These are phyloP conservation scores for Biston stratarius DNA, from an alignment of 2,888 invertebrate genomes.

Conservation along the genomic window DNA sequence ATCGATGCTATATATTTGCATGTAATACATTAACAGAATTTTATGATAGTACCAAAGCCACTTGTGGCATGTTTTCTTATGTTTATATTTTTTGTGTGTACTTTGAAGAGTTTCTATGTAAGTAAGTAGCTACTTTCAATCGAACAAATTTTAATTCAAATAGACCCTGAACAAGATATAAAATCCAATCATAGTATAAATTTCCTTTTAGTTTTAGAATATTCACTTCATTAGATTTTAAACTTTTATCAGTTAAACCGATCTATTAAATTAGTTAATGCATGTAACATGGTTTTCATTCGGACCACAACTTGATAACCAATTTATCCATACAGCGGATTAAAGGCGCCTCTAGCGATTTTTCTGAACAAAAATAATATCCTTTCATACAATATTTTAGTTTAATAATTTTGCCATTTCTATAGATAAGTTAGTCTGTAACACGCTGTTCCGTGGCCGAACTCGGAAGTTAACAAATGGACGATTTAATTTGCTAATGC, in stretches of 20 bases:
- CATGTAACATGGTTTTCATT: not conserved
- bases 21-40: no score
- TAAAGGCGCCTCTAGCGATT: not conserved
- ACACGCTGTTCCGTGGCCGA: conserved; percentile 34
- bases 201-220: not conserved
- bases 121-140: no score
- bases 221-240: not conserved
- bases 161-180: conserved; percentile 11
- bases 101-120: no score
- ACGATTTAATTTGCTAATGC: conserved; percentile 47
- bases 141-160: not conserved
- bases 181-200: not conserved
- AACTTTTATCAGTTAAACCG: conserved; percentile 27
- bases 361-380: not conserved
- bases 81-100: no score
- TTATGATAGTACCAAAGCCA: no score
- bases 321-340: not conserved
- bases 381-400: not conserved
- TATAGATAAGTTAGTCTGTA: conserved; percentile 12
- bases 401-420: not conserved
- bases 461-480: conserved; percentile 39
- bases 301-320: conserved; percentile 24
- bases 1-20: no score
- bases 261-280: conserved; percentile 25
- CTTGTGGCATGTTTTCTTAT: no score